Evolutionary conservation across 2,113 vertebrate genomes (phyloP).

Genomic region (Mohoua ochrocephala): DNA sequence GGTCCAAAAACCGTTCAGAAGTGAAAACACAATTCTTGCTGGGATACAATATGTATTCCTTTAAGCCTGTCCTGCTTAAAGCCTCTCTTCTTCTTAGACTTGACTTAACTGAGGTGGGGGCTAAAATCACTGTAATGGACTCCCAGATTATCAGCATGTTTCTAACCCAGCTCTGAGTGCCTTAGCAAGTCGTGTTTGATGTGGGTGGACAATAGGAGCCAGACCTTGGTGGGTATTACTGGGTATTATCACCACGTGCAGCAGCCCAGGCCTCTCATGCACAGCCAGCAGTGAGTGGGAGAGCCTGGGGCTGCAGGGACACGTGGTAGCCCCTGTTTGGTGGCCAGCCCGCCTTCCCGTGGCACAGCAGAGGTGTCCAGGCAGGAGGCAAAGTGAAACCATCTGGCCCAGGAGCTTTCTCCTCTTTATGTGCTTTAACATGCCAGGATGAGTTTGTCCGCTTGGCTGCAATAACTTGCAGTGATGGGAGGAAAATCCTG

Average conservation of each 20-base stretch:
- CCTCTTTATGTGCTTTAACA: rapidly evolving
- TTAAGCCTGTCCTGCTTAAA: not conserved
- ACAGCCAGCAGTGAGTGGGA: not conserved
- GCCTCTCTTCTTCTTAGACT: not conserved
- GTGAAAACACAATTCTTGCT: not conserved
- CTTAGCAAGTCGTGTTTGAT: not conserved
- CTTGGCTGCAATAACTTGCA: not conserved
- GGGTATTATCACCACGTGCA: rapidly evolving
- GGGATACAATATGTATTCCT: not conserved
- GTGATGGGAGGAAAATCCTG: not conserved
- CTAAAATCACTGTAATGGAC: not conserved
- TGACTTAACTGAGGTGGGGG: not conserved
- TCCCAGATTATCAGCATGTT: not conserved
- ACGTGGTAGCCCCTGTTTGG: rapidly evolving
- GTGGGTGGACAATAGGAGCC: rapidly evolving
- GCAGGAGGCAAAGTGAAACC: not conserved
- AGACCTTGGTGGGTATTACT: rapidly evolving
- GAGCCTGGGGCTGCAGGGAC: not conserved
- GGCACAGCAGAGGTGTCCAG: not conserved
- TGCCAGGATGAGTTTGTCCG: not conserved
- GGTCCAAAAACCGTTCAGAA: not conserved
- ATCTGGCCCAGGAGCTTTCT: not conserved
- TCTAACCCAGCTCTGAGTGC: not conserved
- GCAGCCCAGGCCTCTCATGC: not conserved
- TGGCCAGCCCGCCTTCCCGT: not conserved